A percentile compares a stretch with the other conserved stretches of the same genome.
Evolutionary conservation across 1,140 invertebrate species (phyloP).

Genomic region (Heliconius melpomene): DNA sequence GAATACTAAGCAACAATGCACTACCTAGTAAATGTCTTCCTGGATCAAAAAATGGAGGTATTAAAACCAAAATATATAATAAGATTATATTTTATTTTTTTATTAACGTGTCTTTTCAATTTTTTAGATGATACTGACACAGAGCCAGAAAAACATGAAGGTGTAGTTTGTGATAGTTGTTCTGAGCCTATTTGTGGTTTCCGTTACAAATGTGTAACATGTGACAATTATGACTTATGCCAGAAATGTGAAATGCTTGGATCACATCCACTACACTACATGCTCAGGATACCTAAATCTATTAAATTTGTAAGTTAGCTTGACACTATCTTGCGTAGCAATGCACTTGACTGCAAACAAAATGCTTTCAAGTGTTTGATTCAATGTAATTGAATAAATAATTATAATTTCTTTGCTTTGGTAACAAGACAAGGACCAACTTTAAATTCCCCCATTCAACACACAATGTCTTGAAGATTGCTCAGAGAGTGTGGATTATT

Average conservation of each 20-base stretch:
- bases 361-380: too few relatives aligned
- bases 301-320: conserved; percentile 63
- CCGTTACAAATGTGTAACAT: conserved; percentile 93
- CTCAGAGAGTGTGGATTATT: too few relatives aligned
- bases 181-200: conserved; percentile 84
- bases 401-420: too few relatives aligned
- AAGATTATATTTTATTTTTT: not conserved
- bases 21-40: conserved; percentile 60
- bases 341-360: too few relatives aligned
- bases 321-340: too few relatives aligned
- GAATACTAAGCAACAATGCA: conserved; percentile 60
- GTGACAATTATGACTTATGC: conserved; percentile 92
- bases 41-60: conserved; percentile 41
- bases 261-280: conserved; percentile 88
- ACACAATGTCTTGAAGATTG: too few relatives aligned
- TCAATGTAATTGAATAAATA: too few relatives aligned
- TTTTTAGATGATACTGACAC: conserved; percentile 48
- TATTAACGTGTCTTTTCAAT: conserved; percentile 20
- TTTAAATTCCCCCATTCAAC: too few relatives aligned
- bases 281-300: conserved; percentile 85
- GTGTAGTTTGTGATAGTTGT: conserved; percentile 90
- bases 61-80: not conserved
- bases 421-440: too few relatives aligned
- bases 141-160: conserved; percentile 73
- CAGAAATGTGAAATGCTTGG: conserved; percentile 87